Conservation (phyloP, 2,113 vertebrate genomes). For the Centropus unirufus region DNA sequence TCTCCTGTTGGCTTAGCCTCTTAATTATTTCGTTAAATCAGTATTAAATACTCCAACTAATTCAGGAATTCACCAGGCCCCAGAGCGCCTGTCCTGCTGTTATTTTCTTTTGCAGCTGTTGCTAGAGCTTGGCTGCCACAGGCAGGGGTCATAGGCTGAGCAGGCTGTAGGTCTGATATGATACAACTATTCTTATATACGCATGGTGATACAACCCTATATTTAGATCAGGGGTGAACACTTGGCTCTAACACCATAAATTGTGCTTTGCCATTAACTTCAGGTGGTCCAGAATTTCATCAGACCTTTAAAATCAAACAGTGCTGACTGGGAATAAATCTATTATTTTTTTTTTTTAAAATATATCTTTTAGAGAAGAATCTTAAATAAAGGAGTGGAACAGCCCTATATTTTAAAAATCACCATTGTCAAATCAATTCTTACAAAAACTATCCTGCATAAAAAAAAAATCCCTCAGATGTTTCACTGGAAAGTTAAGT, state of each 20-base stretch:
- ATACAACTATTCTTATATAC: background rate
- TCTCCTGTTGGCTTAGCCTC: rapidly evolving
- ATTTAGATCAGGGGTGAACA: background rate
- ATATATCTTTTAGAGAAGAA: background rate
- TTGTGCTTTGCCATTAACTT: background rate
- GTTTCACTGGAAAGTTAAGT: background rate
- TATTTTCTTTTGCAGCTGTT: background rate
- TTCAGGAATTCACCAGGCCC: background rate
- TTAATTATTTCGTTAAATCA: background rate
- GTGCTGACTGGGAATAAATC: background rate
- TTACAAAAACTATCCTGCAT: background rate
- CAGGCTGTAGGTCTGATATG: background rate
- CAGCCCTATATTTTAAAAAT: background rate
- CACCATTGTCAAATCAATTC: background rate
- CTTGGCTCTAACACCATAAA: background rate
- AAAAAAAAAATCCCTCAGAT: background rate
- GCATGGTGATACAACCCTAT: background rate
- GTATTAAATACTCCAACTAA: background rate
- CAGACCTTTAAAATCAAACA: background rate
- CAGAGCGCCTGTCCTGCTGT: background rate
- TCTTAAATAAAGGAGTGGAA: background rate
- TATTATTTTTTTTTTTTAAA: background rate
- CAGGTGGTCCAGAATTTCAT: background rate
- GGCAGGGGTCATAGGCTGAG: background rate
- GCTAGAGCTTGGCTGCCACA: background rate